Base-by-base conservation (phyloP, 1,140 invertebrate species). In the Drosophila bocki region DNA sequence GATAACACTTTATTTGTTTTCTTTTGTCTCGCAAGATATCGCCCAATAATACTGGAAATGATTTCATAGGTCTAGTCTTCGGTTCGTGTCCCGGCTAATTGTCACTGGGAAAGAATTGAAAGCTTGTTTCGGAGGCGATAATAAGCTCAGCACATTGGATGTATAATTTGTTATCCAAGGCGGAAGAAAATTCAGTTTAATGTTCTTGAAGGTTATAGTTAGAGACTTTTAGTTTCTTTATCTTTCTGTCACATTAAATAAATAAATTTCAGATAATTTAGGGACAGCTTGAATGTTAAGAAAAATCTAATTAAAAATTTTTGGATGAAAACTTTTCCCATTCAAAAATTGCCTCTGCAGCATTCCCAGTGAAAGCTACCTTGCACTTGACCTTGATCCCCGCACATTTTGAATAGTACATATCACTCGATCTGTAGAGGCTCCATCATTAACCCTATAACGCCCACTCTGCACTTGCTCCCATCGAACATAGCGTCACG, bases 1-100 rank as follows among this genome's bases (percentile, higher is more conserved):
- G 85, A 87, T 87, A 74, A 75, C 65, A 56, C 62, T 65, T 70
- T 80, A 68, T 83, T 88, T 87, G 72, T 51, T 54, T 68, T 67
- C 68, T 72, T 79, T 79, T 32, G 39, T 59, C 47, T 53, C 19
- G 26, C 35, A 17, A 41, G 45, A 82, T 90, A 78, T 80, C 57
- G 37, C 29, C 53, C 13, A 39, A 26, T 17, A 61, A 59, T 60
- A 76, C 68, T 67, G 63, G 29, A 64, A 45, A 15, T 58, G 47
- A 59, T 83, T 65, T 54, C 48, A 26, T 51, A 19, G 42, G 51
- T 58, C 45, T 35, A 19, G 22, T 44, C 15, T 48, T 6, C 11
- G 82, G 82, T 87, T 88, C 29, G 63, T 70, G 80, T 83, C 83
- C 62, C 26, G 42, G 63, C 80, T 82, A 83, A 19, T 12, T 37